A percentile compares a stretch with the other conserved stretches of the same genome.
Evolutionary conservation across 2,888 invertebrate species (phyloP).

Genomic region (Caenorhabditis sp.): DNA sequence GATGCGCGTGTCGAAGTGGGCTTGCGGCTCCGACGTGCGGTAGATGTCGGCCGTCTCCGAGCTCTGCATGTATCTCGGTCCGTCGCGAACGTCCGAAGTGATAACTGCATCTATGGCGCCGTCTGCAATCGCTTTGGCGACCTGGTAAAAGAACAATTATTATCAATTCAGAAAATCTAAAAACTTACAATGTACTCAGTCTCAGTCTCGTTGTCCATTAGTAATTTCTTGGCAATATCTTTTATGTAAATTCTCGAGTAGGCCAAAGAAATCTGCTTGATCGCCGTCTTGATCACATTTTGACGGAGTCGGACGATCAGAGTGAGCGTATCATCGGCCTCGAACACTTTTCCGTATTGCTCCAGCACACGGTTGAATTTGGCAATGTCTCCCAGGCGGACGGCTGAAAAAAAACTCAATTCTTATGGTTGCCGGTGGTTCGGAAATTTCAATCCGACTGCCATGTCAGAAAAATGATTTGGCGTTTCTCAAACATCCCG

Average conservation of each 20-base stretch:
- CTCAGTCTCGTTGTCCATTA: conserved; percentile 92
- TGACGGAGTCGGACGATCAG: conserved; percentile 94
- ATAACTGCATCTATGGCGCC: conserved; percentile 98
- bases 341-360: conserved; percentile 87
- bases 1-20: conserved; percentile 85
- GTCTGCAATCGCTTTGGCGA: conserved; percentile 86
- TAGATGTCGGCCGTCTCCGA: conserved; percentile 95
- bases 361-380: conserved; percentile 93
- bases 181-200: conserved; percentile 94
- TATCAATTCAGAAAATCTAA: too few species aligned
- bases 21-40: conserved; percentile 85
- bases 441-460: too few species aligned
- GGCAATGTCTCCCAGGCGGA: conserved; percentile 93
- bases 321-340: conserved; percentile 94
- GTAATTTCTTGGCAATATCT: conserved; percentile 94
- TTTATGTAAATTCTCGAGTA: conserved; percentile 95
- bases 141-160: conserved; percentile 41
- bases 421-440: too few species aligned
- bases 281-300: conserved; percentile 94
- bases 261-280: conserved; percentile 87
- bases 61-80: conserved; percentile 88
- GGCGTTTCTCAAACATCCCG: too few species aligned
- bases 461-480: too few species aligned
- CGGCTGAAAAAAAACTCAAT: conserved; percentile 83
- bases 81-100: conserved; percentile 88